phyloP scores from a whole-genome alignment of 2,888 invertebrate species.

The Ochropacha duplaris region DNA sequence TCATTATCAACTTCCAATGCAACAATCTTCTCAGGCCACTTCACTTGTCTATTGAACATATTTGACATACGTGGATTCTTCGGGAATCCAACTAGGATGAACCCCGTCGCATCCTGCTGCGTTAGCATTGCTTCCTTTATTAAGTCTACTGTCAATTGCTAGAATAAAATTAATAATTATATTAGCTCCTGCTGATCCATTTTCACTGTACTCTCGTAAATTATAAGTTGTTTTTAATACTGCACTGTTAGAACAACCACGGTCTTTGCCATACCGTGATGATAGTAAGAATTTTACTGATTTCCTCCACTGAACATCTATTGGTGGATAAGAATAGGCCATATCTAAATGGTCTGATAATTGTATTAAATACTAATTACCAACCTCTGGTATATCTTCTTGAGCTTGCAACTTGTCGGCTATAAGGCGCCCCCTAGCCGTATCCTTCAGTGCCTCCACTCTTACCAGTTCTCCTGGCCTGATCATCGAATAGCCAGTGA shows the following conservation, averaged over 20 bases:
- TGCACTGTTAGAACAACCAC: background rate
- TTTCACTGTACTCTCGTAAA: background rate
- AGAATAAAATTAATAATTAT: slow-evolving; percentile 20
- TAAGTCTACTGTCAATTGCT: slow-evolving; percentile 81
- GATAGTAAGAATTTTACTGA: too few species aligned
- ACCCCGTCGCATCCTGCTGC: slow-evolving; percentile 74
- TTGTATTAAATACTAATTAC: background rate
- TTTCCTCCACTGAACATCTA: too few species aligned
- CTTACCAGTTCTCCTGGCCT: slow-evolving; percentile 76
- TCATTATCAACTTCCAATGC: slow-evolving; percentile 74
- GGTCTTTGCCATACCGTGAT: too few species aligned
- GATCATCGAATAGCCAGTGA: slow-evolving; percentile 75
- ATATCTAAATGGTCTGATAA: too few species aligned
- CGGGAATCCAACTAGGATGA: slow-evolving; percentile 82
- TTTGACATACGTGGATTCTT: slow-evolving; percentile 76
- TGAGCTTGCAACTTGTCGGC: slow-evolving; percentile 70
- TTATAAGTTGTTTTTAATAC: too few species aligned
- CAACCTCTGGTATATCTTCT: slow-evolving; percentile 72
- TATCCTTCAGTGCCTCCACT: slow-evolving; percentile 71
- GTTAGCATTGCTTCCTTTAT: slow-evolving; percentile 81
- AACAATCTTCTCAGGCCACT: slow-evolving; percentile 78
- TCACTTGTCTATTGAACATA: slow-evolving; percentile 74
- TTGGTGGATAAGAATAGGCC: too few species aligned
- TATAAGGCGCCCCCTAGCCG: slow-evolving; percentile 73
- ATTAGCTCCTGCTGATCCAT: background rate